phyloP scores from a whole-genome alignment of 2,888 invertebrate genomes.

The Amiota communis region DNA sequence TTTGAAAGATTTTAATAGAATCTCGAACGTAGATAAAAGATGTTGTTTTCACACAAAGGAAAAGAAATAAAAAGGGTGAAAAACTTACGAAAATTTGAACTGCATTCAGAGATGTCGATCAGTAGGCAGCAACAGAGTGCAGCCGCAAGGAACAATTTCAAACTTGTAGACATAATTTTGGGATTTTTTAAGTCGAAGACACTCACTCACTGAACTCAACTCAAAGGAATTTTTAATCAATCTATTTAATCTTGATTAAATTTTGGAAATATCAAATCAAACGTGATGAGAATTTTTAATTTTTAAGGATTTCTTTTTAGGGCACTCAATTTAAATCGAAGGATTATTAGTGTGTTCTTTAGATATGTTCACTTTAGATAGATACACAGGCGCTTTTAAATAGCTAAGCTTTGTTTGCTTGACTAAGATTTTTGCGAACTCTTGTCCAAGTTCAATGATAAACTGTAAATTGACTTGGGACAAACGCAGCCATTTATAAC shows the following conservation, averaged over 20 bases:
- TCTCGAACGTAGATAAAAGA: background rate
- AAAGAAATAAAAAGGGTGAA: background rate
- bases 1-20: background rate
- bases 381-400: too few species aligned
- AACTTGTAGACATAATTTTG: constrained; percentile 23
- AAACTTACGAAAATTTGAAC: constrained; percentile 61
- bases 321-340: background rate
- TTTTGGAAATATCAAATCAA: background rate
- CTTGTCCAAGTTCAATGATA: constrained; percentile 70
- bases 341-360: too few species aligned
- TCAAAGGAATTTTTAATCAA: too few species aligned
- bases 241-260: too few species aligned
- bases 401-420: constrained; percentile 28
- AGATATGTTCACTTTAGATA: too few species aligned
- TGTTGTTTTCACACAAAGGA: background rate
- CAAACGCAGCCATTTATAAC: constrained; percentile 68
- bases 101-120: constrained; percentile 40
- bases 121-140: constrained; percentile 37
- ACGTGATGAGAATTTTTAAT: constrained; percentile 22
- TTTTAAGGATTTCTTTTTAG: too few species aligned
- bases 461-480: constrained; percentile 69
- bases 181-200: background rate
- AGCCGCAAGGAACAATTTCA: constrained; percentile 36
- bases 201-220: background rate
- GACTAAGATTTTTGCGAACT: constrained; percentile 57